A percentile compares a stretch with the other conserved stretches of the same genome.
Evolutionary conservation across 2,888 invertebrate species (phyloP).

Genomic region (Agrotis clavis): DNA sequence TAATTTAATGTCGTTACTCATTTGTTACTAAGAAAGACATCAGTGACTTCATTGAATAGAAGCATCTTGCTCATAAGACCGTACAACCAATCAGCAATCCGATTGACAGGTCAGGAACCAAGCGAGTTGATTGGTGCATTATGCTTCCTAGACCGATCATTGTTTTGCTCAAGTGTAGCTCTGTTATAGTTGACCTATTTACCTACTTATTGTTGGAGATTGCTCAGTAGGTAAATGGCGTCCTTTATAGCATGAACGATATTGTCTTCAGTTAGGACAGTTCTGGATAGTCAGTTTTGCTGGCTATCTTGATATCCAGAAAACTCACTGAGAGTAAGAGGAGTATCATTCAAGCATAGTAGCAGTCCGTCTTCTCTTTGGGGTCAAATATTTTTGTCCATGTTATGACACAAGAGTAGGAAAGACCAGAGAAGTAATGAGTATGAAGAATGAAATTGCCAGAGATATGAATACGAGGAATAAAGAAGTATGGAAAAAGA

Average conservation of each 20-base stretch:
- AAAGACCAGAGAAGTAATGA: too few species aligned
- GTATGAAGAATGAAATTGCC: too few species aligned
- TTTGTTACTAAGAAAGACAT: too few species aligned
- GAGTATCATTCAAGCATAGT: not conserved
- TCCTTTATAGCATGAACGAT: not conserved
- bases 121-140: conserved; percentile 4
- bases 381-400: not conserved
- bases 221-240: not conserved
- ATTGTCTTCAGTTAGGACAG: too few species aligned
- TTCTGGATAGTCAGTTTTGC: too few species aligned
- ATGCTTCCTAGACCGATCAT: conserved; percentile 2
- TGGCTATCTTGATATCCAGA: too few species aligned
- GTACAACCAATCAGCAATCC: conserved; percentile 10
- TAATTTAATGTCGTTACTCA: too few species aligned
- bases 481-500: too few species aligned
- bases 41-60: too few species aligned
- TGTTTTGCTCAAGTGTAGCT: not conserved
- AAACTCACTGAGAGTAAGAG: too few species aligned
- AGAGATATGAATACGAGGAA: too few species aligned
- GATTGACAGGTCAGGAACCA: not conserved
- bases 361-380: not conserved
- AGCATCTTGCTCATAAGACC: not conserved
- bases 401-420: too few species aligned
- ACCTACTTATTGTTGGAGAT: not conserved
- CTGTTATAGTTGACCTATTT: not conserved